Conservation (phyloP, 2,113 vertebrate species). For the Phylloscopus trochilus region DNA sequence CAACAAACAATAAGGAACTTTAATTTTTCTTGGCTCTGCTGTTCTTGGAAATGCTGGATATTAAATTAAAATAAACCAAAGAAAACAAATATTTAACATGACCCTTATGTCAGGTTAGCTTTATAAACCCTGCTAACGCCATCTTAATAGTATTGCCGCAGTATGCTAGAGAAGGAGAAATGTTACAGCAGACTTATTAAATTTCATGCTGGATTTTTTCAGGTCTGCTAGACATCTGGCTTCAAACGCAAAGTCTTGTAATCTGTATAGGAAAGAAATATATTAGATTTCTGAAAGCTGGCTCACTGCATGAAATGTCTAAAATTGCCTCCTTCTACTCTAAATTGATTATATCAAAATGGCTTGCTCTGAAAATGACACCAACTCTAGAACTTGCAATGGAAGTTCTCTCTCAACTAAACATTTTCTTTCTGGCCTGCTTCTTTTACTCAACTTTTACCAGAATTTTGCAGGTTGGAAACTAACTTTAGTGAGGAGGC, state of each 20-base stretch:
- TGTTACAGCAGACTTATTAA: slow-evolving; percentile 28
- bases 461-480: neutral
- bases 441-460: neutral
- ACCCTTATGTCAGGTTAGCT: neutral
- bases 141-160: slow-evolving; percentile 23
- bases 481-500: neutral
- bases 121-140: slow-evolving; percentile 23
- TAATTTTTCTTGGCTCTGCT: neutral
- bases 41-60: slow-evolving; percentile 1
- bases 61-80: neutral
- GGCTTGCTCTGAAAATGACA: neutral
- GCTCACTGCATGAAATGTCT: neutral
- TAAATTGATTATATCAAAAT: slow-evolving; percentile 24
- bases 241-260: neutral
- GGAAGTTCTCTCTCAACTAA: neutral
- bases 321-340: slow-evolving; percentile 19
- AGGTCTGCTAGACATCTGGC: slow-evolving; percentile 38
- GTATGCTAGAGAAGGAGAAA: slow-evolving; percentile 1
- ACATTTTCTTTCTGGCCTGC: neutral
- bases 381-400: neutral
- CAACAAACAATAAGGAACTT: neutral
- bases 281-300: slow-evolving; percentile 54
- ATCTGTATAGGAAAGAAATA: neutral
- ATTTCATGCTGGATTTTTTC: slow-evolving; percentile 52
- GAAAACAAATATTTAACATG: neutral